Conservation (phyloP, 2,113 vertebrate species). For the Naja naja region DNA sequence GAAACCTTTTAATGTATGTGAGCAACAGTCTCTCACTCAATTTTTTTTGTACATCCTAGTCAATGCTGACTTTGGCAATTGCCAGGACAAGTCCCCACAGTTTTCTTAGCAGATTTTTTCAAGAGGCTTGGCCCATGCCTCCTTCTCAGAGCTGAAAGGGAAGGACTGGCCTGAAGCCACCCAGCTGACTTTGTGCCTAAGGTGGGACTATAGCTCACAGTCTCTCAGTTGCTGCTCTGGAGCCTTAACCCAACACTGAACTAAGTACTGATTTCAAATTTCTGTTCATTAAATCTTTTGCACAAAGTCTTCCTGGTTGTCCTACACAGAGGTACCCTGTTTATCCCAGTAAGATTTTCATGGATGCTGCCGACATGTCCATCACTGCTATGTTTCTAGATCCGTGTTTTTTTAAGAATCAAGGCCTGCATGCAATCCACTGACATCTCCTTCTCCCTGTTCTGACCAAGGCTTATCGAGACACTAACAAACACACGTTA, state of each 20-base stretch:
- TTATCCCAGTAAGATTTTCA: background rate
- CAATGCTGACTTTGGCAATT: background rate
- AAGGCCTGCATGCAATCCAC: background rate
- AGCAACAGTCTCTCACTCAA: background rate
- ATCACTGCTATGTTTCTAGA: background rate
- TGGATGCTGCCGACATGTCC: background rate
- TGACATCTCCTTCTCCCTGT: background rate
- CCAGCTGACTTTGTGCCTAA: background rate
- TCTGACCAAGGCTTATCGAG: no score
- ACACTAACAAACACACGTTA: no score
- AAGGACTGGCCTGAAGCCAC: background rate
- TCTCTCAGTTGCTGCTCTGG: background rate
- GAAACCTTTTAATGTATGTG: background rate
- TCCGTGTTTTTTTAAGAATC: background rate
- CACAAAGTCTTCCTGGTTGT: background rate
- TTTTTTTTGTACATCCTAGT: background rate
- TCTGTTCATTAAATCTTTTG: background rate
- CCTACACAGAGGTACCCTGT: background rate
- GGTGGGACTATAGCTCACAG: background rate
- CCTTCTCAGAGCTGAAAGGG: background rate
- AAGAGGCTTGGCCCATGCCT: background rate
- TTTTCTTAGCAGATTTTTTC: background rate
- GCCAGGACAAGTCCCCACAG: background rate
- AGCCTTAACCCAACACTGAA: background rate
- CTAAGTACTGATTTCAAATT: background rate